These are phyloP conservation scores for Hoplodrina blanda DNA, from an alignment of 2,888 invertebrate species.

Conservation along the genomic window DNA sequence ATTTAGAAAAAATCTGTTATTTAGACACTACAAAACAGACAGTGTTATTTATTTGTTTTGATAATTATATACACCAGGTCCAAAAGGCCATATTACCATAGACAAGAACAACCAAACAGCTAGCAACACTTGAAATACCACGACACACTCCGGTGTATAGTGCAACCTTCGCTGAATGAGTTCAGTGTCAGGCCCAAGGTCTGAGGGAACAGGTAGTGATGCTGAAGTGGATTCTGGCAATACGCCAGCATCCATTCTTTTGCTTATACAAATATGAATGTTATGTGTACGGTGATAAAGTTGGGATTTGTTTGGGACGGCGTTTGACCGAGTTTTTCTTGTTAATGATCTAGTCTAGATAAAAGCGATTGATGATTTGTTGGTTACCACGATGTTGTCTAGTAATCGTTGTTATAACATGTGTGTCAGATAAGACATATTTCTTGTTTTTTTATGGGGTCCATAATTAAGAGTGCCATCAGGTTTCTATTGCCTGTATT, in stretches of 20 bases:
- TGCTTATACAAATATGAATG: slow-evolving; percentile 18
- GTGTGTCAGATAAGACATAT: neutral
- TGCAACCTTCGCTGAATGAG: slow-evolving; percentile 64
- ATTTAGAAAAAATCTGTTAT: too few species aligned
- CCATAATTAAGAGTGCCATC: too few species aligned
- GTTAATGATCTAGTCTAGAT: slow-evolving; percentile 53
- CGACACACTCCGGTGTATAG: slow-evolving; percentile 45
- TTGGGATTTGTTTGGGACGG: slow-evolving; percentile 5
- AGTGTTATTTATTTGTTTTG: too few species aligned
- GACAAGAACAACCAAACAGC: slow-evolving; percentile 5
- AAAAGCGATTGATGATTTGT: slow-evolving; percentile 24
- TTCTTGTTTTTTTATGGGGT: neutral
- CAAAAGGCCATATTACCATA: neutral
- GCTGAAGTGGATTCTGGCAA: slow-evolving; percentile 63
- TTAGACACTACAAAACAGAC: too few species aligned
- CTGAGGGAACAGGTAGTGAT: slow-evolving; percentile 73
- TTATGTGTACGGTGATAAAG: slow-evolving; percentile 18
- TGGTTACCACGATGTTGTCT: slow-evolving; percentile 25
- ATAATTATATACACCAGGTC: neutral
- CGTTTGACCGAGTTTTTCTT: slow-evolving; percentile 57
- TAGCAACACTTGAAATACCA: slow-evolving; percentile 9
- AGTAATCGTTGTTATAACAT: slow-evolving; percentile 6
- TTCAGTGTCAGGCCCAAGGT: slow-evolving; percentile 78
- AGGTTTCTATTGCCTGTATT: too few species aligned
- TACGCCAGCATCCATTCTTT: slow-evolving; percentile 44